Evolutionary conservation across 2,113 vertebrate species (phyloP).

Genomic region (Vireo altiloquus): DNA sequence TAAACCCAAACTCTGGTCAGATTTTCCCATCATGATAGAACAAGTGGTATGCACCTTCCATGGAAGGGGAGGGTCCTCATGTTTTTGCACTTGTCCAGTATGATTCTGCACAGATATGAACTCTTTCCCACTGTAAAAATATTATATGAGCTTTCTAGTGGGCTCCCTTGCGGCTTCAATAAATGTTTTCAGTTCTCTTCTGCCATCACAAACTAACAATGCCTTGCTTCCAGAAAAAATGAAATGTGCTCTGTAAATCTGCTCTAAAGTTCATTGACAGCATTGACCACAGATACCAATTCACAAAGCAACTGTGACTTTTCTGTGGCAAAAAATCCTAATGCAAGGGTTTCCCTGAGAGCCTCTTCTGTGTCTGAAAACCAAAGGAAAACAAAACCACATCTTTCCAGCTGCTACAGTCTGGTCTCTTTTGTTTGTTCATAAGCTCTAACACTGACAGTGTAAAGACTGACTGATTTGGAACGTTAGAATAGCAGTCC

Average conservation of each 20-base stretch:
- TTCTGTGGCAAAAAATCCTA: not conserved
- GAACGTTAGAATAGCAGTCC: not conserved
- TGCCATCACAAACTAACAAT: not conserved
- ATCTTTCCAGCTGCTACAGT: not conserved
- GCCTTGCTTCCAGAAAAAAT: not conserved
- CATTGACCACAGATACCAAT: not conserved
- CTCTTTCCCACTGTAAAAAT: not conserved
- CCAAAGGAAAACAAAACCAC: not conserved
- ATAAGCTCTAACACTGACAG: not conserved
- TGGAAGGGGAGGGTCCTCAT: accelerated
- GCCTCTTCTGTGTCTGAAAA: not conserved
- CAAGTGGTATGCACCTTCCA: not conserved
- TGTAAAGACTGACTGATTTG: not conserved
- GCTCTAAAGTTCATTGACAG: not conserved
- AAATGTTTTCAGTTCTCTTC: not conserved
- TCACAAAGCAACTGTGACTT: not conserved
- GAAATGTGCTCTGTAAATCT: not conserved
- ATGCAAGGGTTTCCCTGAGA: not conserved
- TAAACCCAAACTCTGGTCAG: not conserved
- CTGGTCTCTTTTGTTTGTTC: not conserved
- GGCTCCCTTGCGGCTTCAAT: not conserved
- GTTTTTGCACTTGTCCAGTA: not conserved
- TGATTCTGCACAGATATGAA: not conserved
- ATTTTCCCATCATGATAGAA: not conserved
- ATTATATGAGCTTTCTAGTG: not conserved